phyloP scores from a whole-genome alignment of 2,113 vertebrate genomes.

The Channa argus region DNA sequence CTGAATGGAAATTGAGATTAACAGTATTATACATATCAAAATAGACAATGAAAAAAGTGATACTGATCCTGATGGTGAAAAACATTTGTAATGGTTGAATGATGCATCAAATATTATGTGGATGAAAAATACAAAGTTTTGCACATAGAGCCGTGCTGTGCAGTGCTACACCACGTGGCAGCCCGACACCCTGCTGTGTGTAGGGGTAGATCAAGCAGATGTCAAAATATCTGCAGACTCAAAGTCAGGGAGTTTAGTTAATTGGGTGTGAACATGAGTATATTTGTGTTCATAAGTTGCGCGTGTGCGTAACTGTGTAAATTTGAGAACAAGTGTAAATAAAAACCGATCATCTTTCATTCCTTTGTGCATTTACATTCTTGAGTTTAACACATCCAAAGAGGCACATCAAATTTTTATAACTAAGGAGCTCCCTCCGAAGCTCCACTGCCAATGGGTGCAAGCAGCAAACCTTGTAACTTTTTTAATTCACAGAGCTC shows the following conservation, averaged over 20 bases:
- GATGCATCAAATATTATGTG: too few species aligned
- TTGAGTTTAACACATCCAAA: constrained; percentile 18
- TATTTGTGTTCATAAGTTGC: background rate
- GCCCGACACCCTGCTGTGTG: constrained; percentile 42
- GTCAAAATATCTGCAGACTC: constrained; percentile 34
- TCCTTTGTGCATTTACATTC: constrained; percentile 16
- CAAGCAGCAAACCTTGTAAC: constrained; percentile 14
- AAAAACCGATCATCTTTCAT: constrained; percentile 17
- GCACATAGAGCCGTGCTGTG: constrained; percentile 52
- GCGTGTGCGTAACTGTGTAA: background rate
- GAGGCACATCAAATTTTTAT: constrained; percentile 37
- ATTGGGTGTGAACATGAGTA: constrained; percentile 3
- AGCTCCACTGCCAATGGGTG: background rate
- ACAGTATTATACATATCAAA: too few species aligned
- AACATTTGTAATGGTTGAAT: too few species aligned
- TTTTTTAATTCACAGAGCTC: constrained; percentile 43
- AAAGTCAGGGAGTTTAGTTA: constrained; percentile 20
- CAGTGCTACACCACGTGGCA: constrained; percentile 47
- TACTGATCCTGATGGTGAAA: too few species aligned
- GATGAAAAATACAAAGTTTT: background rate
- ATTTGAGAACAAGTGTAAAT: background rate
- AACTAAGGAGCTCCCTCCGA: constrained; percentile 32
- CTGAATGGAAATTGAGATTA: too few species aligned
- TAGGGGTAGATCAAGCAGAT: constrained; percentile 51
- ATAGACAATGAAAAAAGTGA: background rate